phyloP scores from a whole-genome alignment of 2,797 vertebrate genomes.

The Halcyon chelicuti region DNA sequence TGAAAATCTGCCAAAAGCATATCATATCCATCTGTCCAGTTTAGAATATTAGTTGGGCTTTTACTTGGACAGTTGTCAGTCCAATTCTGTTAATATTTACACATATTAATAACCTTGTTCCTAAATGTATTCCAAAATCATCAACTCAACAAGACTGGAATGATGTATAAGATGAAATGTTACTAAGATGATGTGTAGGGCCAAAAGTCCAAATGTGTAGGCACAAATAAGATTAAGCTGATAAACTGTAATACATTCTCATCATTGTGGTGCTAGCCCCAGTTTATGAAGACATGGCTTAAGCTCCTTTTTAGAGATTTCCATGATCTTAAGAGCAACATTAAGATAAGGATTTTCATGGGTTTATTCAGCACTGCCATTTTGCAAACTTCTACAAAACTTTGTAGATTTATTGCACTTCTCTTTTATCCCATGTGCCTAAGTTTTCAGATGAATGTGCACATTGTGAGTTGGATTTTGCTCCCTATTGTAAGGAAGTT shows the following conservation, averaged over 20 bases:
- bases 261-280: not conserved
- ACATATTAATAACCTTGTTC: not conserved
- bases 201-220: not conserved
- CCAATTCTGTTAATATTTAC: not conserved
- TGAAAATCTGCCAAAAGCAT: slow-evolving; percentile 19
- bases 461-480: not conserved
- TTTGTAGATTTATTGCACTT: not conserved
- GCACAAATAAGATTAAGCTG: not conserved
- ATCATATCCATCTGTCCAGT: slow-evolving; percentile 39
- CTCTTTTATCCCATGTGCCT: not conserved
- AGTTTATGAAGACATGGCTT: not conserved
- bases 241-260: not conserved
- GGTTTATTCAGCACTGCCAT: not conserved
- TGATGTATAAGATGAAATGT: not conserved
- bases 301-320: not conserved
- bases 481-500: not conserved
- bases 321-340: not conserved
- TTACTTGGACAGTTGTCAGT: slow-evolving; percentile 9
- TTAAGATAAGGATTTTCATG: not conserved
- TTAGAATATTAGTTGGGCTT: not conserved
- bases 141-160: not conserved
- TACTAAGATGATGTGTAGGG: not conserved
- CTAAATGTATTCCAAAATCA: not conserved
- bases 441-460: not conserved
- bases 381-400: not conserved